These are phyloP conservation scores for Pseudorhombus dupliciocellatus DNA, from an alignment of 2,113 vertebrate genomes.

Conservation along the genomic window DNA sequence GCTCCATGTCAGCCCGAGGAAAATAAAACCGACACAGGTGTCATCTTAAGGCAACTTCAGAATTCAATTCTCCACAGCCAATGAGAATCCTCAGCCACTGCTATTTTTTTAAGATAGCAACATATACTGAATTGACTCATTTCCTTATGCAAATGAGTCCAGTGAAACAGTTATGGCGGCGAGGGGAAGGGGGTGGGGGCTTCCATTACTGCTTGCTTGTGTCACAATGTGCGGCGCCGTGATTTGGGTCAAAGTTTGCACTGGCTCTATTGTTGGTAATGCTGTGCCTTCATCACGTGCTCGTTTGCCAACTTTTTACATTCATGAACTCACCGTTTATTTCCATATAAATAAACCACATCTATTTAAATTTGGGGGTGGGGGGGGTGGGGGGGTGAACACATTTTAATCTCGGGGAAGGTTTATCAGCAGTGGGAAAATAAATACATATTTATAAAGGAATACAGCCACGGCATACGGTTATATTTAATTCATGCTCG, in stretches of 20 bases:
- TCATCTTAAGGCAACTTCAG: constrained; percentile 54
- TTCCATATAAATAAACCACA: constrained; percentile 74
- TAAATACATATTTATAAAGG: neutral
- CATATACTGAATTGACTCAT: constrained; percentile 69
- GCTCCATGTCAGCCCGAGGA: constrained; percentile 42
- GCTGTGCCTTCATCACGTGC: constrained; percentile 63
- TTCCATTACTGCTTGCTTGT: constrained; percentile 62
- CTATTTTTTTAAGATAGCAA: constrained; percentile 66
- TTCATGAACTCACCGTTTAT: constrained; percentile 55
- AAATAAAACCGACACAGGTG: constrained; percentile 67
- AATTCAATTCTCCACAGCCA: constrained; percentile 55
- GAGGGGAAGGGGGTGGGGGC: constrained; percentile 23
- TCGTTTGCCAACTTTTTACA: constrained; percentile 65
- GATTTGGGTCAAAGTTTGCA: constrained; percentile 73
- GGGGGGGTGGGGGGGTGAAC: constrained; percentile 49
- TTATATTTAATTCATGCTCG: constrained; percentile 50
- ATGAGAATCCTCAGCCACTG: constrained; percentile 48
- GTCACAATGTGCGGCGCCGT: constrained; percentile 42
- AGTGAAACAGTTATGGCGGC: constrained; percentile 60
- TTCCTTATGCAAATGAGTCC: constrained; percentile 73
- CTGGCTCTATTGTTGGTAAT: constrained; percentile 42
- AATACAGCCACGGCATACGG: constrained; percentile 6
- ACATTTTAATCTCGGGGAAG: constrained; percentile 59
- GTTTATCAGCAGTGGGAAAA: constrained; percentile 50
- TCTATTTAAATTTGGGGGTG: constrained; percentile 58